These are phyloP conservation scores for Microcebus lehilahytsara DNA, from an alignment of 2,113 vertebrate genomes.

Conservation along the genomic window DNA sequence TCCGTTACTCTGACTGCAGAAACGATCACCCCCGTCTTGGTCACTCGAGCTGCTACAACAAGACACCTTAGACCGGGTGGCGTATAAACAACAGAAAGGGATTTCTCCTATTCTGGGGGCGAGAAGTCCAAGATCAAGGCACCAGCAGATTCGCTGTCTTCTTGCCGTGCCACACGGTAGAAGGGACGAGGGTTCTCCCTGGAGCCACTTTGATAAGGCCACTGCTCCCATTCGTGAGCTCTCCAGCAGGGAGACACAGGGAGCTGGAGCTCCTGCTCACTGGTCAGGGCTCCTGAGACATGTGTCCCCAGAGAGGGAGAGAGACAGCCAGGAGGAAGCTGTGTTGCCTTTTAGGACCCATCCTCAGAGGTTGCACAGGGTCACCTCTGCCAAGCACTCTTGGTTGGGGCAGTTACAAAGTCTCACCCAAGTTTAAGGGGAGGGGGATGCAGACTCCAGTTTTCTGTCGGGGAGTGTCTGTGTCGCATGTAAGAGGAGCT, in stretches of 20 bases:
- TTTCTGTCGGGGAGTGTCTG: fast-evolving
- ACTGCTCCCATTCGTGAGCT: neutral
- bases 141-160: neutral
- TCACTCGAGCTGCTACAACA: neutral
- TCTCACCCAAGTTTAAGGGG: neutral
- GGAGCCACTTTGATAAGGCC: neutral
- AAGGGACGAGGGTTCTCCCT: neutral
- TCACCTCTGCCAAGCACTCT: neutral
- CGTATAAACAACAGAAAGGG: neutral
- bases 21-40: neutral
- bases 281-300: neutral
- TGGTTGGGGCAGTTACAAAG: neutral
- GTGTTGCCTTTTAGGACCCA: neutral
- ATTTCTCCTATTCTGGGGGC: no score
- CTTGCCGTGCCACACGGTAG: neutral
- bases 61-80: neutral
- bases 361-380: neutral
- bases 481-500: no score
- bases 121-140: neutral
- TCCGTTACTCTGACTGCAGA: neutral
- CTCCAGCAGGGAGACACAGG: neutral
- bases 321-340: neutral
- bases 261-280: neutral
- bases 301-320: neutral
- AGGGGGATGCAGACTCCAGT: neutral